A percentile compares a stretch with the other conserved stretches of the same genome.
These are phyloP conservation scores for Geodia barretti DNA, from an alignment of 37 sponge, comb jelly and placozoan species.

Conservation along the genomic window DNA sequence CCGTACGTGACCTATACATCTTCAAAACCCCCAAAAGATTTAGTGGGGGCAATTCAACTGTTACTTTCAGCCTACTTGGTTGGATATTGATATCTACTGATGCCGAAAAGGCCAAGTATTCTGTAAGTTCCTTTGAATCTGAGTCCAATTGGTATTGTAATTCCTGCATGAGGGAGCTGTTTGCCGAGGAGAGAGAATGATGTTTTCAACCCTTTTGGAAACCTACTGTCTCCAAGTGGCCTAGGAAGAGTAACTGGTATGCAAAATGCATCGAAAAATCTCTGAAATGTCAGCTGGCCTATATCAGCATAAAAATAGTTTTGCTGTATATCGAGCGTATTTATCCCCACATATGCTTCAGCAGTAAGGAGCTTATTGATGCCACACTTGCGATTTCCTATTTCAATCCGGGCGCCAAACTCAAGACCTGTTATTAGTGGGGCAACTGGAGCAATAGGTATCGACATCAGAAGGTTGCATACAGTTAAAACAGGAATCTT, in stretches of 20 bases:
- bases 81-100: conserved; percentile 4
- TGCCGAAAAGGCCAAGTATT: conserved; percentile 24
- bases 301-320: conserved; percentile 40
- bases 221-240: conserved; percentile 33
- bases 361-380: neutral
- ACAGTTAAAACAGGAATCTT: conserved; percentile 8
- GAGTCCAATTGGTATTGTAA: conserved; percentile 25
- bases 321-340: neutral
- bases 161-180: neutral
- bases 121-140: conserved; percentile 28
- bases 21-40: conserved; percentile 8
- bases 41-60: conserved; percentile 7
- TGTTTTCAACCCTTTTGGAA: conserved; percentile 25
- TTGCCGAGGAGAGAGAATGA: conserved; percentile 13
- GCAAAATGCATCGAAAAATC: conserved; percentile 27
- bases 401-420: conserved; percentile 12
- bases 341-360: conserved; percentile 10
- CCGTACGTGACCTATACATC: conserved; percentile 24
- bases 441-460: conserved; percentile 18
- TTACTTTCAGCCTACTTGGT: conserved; percentile 13
- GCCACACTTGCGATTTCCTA: conserved; percentile 17
- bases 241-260: conserved; percentile 5
- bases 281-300: conserved; percentile 7
- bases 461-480: conserved; percentile 3
- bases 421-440: conserved; percentile 23